phyloP scores from a whole-genome alignment of 1,140 invertebrate genomes.

The Brachionus paranguensis region DNA sequence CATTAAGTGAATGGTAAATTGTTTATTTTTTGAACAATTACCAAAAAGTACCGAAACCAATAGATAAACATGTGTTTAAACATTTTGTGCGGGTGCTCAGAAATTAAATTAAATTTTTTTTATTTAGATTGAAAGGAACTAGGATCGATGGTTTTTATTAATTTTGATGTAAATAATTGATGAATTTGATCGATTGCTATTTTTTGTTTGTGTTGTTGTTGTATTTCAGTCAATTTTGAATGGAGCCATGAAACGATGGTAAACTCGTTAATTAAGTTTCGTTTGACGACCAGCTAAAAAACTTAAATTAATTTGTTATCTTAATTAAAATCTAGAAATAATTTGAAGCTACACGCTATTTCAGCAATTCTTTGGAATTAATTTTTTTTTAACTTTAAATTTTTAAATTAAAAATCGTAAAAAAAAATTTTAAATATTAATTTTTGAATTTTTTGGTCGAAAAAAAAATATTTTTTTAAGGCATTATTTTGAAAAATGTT shows the following conservation, averaged over 20 bases:
- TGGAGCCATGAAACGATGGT: neutral
- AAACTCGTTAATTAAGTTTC: neutral
- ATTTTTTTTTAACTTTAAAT: no score
- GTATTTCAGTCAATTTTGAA: neutral
- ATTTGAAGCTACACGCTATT: no score
- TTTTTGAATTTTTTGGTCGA: no score
- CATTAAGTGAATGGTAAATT: conserved; percentile 18
- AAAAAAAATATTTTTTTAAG: no score
- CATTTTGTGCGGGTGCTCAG: neutral
- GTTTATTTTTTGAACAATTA: conserved; percentile 5
- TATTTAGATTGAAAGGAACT: neutral
- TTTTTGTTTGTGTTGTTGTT: neutral
- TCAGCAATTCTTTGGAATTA: no score
- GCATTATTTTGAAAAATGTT: no score
- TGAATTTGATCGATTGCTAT: neutral
- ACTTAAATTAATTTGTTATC: neutral
- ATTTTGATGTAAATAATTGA: neutral
- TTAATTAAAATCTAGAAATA: neutral
- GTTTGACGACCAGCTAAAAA: neutral
- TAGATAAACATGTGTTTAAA: conserved; percentile 21
- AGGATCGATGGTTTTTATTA: neutral
- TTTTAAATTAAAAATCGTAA: no score
- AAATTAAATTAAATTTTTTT: neutral
- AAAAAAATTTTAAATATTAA: no score
- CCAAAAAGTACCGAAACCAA: conserved; percentile 5